Conservation (phyloP, 1,140 invertebrate genomes). For the Parasteatoda tepidariorum region DNA sequence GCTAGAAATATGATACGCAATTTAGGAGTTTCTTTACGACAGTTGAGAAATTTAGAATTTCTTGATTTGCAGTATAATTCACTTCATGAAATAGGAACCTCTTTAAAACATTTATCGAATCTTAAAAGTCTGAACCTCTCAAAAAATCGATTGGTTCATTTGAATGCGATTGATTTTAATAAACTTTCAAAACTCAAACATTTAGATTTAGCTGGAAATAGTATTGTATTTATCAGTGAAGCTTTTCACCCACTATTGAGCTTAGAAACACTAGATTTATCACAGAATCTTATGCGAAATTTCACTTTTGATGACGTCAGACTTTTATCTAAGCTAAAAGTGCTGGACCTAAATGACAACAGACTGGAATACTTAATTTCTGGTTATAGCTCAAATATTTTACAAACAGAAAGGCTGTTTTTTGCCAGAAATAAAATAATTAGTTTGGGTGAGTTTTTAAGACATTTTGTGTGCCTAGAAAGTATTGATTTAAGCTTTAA, state of each 20-base stretch:
- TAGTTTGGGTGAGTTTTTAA: constrained; percentile 14
- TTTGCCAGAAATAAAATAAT: constrained; percentile 25
- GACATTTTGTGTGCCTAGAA: constrained; percentile 26
- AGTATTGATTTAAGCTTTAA: constrained; percentile 40
- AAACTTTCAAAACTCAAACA: neutral
- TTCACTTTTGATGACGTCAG: constrained; percentile 26
- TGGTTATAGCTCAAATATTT: neutral
- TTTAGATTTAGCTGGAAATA: constrained; percentile 46
- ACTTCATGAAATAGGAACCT: constrained; percentile 18
- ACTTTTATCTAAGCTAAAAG: constrained; percentile 14
- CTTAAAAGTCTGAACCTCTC: constrained; percentile 44
- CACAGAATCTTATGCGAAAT: constrained; percentile 10
- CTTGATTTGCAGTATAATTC: constrained; percentile 46
- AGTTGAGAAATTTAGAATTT: constrained; percentile 16
- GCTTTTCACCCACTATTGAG: constrained; percentile 9
- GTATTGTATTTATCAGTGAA: constrained; percentile 2
- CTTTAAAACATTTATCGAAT: constrained; percentile 8
- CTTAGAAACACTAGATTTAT: constrained; percentile 27
- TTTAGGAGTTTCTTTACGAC: constrained; percentile 17
- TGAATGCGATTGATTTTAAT: constrained; percentile 7
- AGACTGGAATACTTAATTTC: neutral
- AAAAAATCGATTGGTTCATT: neutral
- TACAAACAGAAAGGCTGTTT: constrained; percentile 12
- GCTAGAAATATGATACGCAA: constrained; percentile 6
- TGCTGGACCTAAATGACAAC: constrained; percentile 31